Base-by-base conservation (phyloP, 30 jellyfish, hydroid and myxozoan species). In the Pseudorhiza aurosa region DNA sequence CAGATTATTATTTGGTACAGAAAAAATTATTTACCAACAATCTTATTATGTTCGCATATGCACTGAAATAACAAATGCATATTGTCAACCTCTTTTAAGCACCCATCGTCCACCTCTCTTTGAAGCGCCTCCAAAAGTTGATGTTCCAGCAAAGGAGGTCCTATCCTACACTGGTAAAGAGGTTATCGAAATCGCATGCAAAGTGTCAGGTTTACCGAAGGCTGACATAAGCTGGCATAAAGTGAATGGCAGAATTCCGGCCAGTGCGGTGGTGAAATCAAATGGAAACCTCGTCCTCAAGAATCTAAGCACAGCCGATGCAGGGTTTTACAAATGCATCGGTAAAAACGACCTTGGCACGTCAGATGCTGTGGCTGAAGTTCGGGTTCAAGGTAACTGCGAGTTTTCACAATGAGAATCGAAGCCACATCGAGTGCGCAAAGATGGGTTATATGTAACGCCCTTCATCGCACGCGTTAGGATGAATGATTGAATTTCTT, bases 351-450 rank as follows among this genome's bases (percentile, higher is more conserved):
- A 29, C 25, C 67, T 33, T 0, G 83, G 83, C 2, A 2, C 49
- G 30, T 47, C 83, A 21, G 83, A 69, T 1, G 83, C 58, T 1
- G 28, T 53, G 36, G 37, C 83, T 9, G 59, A 44, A 37, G 35
- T 70, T 0, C 39, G 67, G 11, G 83, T 69, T 22, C 83, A 69
- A 69, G 65, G 83, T 69, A 28, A 29, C 50, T 2, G n/a, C n/a
- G n/a, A n/a, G n/a, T n/a, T n/a, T n/a, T n/a, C n/a, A n/a, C n/a
- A n/a, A n/a, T n/a, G n/a, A n/a, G n/a, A n/a, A n/a, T n/a, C n/a
- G n/a, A n/a, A n/a, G n/a, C n/a, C n/a, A n/a, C n/a, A n/a, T n/a
- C n/a, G n/a, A n/a, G n/a, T n/a, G n/a, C n/a, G n/a, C n/a, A n/a
- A n/a, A n/a, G n/a, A n/a, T n/a, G n/a, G n/a, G n/a, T n/a, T n/a